Evolutionary conservation across 2,888 invertebrate genomes (phyloP).

Genomic region (Ophioninae sp.): DNA sequence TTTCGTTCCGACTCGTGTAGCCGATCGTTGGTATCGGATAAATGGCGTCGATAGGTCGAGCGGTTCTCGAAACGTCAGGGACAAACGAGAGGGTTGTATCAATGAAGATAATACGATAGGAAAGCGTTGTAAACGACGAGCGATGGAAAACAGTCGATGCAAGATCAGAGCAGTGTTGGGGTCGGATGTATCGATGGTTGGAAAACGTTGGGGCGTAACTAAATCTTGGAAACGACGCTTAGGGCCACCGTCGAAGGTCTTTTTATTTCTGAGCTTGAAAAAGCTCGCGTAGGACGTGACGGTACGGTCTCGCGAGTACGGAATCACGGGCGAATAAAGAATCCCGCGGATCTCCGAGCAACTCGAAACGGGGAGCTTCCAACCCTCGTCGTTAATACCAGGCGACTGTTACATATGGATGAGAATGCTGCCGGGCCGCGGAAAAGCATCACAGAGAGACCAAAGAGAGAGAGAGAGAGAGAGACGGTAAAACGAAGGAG

Average conservation of each 20-base stretch:
- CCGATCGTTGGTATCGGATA: conserved; percentile 24
- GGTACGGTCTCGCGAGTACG: conserved; percentile 49
- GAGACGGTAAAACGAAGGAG: conserved; percentile 47
- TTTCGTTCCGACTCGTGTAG: not conserved
- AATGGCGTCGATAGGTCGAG: conserved; percentile 40
- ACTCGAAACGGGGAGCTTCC: conserved; percentile 64
- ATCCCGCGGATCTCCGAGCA: conserved; percentile 69
- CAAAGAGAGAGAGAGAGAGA: conserved; percentile 48
- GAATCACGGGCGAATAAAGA: conserved; percentile 70
- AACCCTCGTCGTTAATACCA: conserved; percentile 80
- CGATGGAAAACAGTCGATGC: conserved; percentile 42
- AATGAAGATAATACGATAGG: conserved; percentile 76
- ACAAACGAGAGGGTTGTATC: conserved; percentile 77
- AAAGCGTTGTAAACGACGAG: conserved; percentile 72
- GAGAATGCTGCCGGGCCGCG: conserved; percentile 74
- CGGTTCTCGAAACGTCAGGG: conserved; percentile 49
- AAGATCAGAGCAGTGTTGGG: conserved; percentile 37
- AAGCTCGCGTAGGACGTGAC: conserved; percentile 37
- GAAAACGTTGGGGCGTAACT: conserved; percentile 10
- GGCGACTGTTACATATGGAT: conserved; percentile 81
- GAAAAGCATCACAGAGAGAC: conserved; percentile 54
- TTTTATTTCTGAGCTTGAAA: conserved; percentile 6
- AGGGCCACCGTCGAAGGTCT: not conserved
- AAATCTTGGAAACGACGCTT: not conserved
- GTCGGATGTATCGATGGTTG: conserved; percentile 30